Conservation (phyloP, 2,888 invertebrate species). For the Myopa testacea region DNA sequence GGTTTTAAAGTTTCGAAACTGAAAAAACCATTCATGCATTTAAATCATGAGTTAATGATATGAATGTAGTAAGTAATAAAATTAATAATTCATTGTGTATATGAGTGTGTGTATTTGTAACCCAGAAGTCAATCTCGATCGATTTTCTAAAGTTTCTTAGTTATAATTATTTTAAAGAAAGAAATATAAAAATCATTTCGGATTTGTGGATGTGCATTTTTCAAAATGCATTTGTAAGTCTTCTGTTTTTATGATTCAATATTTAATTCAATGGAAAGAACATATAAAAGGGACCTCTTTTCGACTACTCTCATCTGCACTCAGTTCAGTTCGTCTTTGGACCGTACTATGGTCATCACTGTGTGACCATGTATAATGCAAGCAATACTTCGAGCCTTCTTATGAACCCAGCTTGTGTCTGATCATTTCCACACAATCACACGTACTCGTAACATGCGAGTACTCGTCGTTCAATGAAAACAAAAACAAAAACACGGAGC, state of each 20-base stretch:
- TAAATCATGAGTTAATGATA: background rate
- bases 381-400: constrained; percentile 20
- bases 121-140: too few species aligned
- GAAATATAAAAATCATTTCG: too few species aligned
- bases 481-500: background rate
- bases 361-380: constrained; percentile 39
- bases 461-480: background rate
- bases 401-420: background rate
- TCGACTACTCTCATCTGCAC: too few species aligned
- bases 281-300: too few species aligned
- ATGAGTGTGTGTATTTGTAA: too few species aligned
- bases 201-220: too few species aligned
- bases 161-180: too few species aligned
- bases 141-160: too few species aligned
- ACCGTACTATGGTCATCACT: constrained; percentile 22
- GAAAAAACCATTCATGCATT: background rate
- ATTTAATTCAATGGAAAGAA: too few species aligned
- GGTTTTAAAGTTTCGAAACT: background rate
- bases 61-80: background rate
- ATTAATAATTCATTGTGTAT: background rate
- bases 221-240: too few species aligned
- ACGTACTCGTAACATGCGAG: background rate
- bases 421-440: background rate
- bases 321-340: background rate
- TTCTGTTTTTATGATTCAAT: too few species aligned